A percentile compares a stretch with the other conserved stretches of the same genome.
phyloP scores from a whole-genome alignment of 2,888 invertebrate genomes.

The Zelleria hepariella region DNA sequence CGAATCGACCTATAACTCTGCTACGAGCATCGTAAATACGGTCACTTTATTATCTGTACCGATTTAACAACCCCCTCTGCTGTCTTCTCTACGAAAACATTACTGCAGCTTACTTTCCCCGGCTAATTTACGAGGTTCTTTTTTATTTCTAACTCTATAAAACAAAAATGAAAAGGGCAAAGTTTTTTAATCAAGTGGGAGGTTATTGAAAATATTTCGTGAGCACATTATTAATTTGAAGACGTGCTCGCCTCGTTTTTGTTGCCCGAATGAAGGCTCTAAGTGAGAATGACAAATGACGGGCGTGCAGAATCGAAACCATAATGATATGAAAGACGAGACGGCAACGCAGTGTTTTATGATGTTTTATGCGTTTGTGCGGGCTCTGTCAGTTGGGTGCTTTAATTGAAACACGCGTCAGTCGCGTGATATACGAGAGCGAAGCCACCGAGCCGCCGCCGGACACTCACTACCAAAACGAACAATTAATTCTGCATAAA shows the following conservation, averaged over 20 bases:
- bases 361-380: constrained; percentile 29
- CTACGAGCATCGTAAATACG: constrained; percentile 44
- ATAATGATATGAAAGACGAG: constrained; percentile 13
- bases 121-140: background rate
- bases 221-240: background rate
- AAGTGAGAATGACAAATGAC: constrained; percentile 14
- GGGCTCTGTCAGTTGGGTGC: constrained; percentile 40
- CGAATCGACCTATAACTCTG: constrained; percentile 53
- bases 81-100: constrained; percentile 10
- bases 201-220: background rate
- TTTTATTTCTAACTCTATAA: background rate
- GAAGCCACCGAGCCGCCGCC: constrained; percentile 20
- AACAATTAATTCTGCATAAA: constrained; percentile 56
- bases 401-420: constrained; percentile 61
- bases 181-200: background rate
- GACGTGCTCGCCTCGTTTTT: background rate
- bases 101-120: background rate
- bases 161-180: background rate
- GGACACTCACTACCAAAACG: constrained; percentile 33
- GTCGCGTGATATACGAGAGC: constrained; percentile 47
- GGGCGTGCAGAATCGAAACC: constrained; percentile 19
- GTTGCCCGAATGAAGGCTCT: background rate
- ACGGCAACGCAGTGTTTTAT: constrained; percentile 2
- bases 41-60: constrained; percentile 46
- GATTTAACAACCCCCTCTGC: constrained; percentile 27